These are phyloP conservation scores for Hassar affinis DNA, from an alignment of 2,113 vertebrate species.

Conservation along the genomic window DNA sequence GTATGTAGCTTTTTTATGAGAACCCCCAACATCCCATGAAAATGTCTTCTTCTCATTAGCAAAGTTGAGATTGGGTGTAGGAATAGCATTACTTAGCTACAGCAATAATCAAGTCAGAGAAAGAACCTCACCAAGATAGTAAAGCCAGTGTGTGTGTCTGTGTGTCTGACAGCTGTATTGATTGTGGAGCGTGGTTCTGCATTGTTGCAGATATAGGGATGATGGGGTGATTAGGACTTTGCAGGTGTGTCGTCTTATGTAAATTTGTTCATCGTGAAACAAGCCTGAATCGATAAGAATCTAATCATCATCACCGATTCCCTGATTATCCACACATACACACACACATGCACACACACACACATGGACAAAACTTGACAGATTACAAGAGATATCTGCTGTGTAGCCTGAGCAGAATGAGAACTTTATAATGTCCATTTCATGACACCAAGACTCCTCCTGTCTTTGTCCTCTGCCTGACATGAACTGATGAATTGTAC, in stretches of 20 bases:
- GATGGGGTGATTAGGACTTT: constrained; percentile 51
- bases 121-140: not conserved
- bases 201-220: constrained; percentile 38
- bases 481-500: no score
- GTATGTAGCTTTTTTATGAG: not conserved
- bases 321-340: not conserved
- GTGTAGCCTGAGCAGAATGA: not conserved
- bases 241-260: constrained; percentile 53
- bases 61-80: not conserved
- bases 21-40: not conserved
- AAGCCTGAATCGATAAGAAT: constrained; percentile 22
- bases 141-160: constrained; percentile 26
- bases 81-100: not conserved
- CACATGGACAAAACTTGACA: not conserved
- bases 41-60: not conserved
- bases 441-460: not conserved
- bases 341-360: constrained; percentile 20
- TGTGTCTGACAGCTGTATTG: constrained; percentile 54
- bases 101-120: not conserved
- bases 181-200: constrained; percentile 51
- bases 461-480: no score
- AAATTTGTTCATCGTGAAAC: constrained; percentile 10
- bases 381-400: not conserved
- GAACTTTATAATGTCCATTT: not conserved
- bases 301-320: constrained; percentile 13